Base-by-base conservation (phyloP, 2,113 vertebrate species). In the Myotis davidii region DNA sequence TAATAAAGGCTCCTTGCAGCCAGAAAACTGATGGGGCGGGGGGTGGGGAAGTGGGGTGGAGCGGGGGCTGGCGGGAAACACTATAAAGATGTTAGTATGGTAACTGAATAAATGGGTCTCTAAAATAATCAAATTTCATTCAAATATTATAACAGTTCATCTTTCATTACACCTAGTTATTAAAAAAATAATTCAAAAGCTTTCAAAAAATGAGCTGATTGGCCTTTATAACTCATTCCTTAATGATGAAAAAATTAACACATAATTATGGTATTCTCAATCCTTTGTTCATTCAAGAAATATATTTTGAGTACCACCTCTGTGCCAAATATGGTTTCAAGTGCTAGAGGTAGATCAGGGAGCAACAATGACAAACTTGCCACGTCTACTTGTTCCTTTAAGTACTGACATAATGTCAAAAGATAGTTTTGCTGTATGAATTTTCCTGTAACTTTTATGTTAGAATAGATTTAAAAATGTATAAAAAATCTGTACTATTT, bases 131-230 rank as follows among this genome's bases (percentile, higher is more conserved):
- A 37, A 2, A 4, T 50, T n/a, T 34, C 8, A 73, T 45, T 77
- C 72, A 89, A 95, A 85, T 77, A 37, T 6, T 64, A 17, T 48
- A 52, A 39, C 18, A 17, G 54, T 88, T 93, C 17, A 72, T 89
- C 54, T 84, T 88, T 79, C 39, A 67, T 59, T 65, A 45, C 6
- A 42, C 23, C 2, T 77, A 81, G 1, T 67, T 74, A 87, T 78
- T 64, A 39, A 85, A 89, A 69, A 61, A 64, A 9, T 81, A 20
- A 17, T 85, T 64, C 34, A 48, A 78, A 96, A 54, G 5, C 0
- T 4, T 61, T 77, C 1, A 88, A 34, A 96, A 90, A 34, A 67
- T 37, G 6, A 88, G 1, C 89, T 92, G 9, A 76, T 56, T 25
- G 48, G 14, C 7, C 9, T 50, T 37, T 59, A 23, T 23, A 74